Evolutionary conservation across 2,113 vertebrate genomes (phyloP).

Genomic region (Chloropsis hardwickii): DNA sequence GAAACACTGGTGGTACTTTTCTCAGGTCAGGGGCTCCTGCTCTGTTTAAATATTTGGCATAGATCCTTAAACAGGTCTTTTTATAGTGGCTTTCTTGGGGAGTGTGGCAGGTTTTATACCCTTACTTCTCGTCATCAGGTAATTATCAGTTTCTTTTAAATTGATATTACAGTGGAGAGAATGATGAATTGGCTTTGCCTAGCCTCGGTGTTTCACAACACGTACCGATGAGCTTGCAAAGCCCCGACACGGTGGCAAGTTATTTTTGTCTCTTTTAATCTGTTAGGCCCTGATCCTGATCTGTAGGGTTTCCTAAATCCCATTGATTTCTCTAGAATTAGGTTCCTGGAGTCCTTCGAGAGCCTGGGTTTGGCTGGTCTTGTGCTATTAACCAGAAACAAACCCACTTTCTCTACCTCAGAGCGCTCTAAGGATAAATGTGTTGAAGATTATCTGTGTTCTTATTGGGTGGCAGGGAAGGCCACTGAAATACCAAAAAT

Average conservation of each 20-base stretch:
- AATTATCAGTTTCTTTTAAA: not conserved
- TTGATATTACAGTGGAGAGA: fast-evolving
- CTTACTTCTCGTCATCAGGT: not conserved
- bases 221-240: not conserved
- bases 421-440: not conserved
- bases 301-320: conserved; percentile 39
- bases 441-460: not conserved
- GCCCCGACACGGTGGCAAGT: fast-evolving
- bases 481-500: conserved; percentile 28
- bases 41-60: not conserved
- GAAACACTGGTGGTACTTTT: not conserved
- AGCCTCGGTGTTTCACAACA: not conserved
- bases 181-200: not conserved
- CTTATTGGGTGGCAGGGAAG: not conserved
- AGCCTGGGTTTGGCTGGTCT: not conserved
- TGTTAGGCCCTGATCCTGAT: conserved; percentile 17
- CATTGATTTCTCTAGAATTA: conserved; percentile 48
- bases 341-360: not conserved
- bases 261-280: conserved; percentile 35
- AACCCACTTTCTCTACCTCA: not conserved
- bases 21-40: not conserved
- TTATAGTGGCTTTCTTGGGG: not conserved
- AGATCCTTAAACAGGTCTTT: not conserved
- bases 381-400: not conserved
- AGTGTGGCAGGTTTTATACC: not conserved